These are phyloP conservation scores for Sebastes matsubarae DNA, from an alignment of 2,797 vertebrate species.

Conservation along the genomic window DNA sequence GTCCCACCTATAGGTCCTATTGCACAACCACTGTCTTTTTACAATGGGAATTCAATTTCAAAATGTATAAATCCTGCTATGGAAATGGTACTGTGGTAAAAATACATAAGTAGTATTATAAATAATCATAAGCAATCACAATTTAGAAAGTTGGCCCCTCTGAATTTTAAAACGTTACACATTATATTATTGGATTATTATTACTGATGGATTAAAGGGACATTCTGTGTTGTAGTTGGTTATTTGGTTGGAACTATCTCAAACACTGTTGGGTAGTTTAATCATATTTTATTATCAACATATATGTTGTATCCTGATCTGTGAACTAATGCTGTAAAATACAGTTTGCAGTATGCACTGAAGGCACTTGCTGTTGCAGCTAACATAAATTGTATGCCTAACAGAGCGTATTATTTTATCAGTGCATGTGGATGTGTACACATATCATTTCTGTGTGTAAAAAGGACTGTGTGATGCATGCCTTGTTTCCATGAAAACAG, in stretches of 20 bases:
- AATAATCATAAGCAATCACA: background rate
- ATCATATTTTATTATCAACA: background rate
- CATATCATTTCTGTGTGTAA: background rate
- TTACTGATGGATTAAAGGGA: background rate
- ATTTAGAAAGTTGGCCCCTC: background rate
- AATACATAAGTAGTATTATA: background rate
- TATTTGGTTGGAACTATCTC: background rate
- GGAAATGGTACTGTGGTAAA: background rate
- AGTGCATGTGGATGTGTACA: too few relatives aligned
- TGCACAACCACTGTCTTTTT: background rate
- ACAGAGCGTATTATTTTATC: background rate
- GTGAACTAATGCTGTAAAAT: background rate
- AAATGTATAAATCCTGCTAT: background rate
- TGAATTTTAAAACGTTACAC: background rate
- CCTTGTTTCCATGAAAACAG: background rate
- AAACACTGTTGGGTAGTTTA: background rate
- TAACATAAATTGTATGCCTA: background rate
- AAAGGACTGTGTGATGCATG: background rate
- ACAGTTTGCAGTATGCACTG: background rate
- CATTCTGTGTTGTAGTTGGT: background rate
- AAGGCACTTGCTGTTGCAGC: background rate
- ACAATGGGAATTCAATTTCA: background rate
- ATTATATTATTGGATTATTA: background rate
- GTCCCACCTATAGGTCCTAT: too few relatives aligned
- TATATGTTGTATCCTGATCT: background rate